Conservation (phyloP, 2,888 invertebrate species). For the Imbricaverruca yamaguchii region DNA sequence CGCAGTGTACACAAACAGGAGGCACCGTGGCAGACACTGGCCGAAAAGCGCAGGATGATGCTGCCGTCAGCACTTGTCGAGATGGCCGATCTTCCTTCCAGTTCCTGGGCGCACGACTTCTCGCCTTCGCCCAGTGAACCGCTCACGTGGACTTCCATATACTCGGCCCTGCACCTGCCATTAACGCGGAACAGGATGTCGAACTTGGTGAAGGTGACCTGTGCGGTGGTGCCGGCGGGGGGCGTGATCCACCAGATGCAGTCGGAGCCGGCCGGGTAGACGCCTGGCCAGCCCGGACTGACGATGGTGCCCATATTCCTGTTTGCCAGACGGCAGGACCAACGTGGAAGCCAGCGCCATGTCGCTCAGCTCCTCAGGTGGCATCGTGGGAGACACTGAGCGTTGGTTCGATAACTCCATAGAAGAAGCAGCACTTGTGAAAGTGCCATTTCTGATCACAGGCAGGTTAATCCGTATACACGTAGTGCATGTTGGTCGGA, state of each 20-base stretch:
- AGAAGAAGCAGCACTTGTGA: too few species aligned
- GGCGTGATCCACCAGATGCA: not conserved
- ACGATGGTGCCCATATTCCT: not conserved
- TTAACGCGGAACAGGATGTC: not conserved
- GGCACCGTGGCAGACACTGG: not conserved
- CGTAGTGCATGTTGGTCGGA: too few species aligned
- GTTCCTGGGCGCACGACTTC: not conserved
- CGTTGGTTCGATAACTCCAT: too few species aligned
- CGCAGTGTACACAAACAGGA: too few species aligned
- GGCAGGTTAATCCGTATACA: too few species aligned
- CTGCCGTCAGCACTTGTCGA: not conserved
- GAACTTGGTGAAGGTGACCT: not conserved
- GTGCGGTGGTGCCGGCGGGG: not conserved
- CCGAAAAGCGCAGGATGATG: not conserved
- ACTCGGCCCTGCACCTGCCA: not conserved
- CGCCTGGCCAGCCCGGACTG: not conserved
- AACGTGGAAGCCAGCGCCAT: too few species aligned
- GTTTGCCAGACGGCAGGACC: too few species aligned
- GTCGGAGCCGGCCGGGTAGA: not conserved
- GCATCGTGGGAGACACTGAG: too few species aligned
- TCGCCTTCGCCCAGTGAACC: not conserved
- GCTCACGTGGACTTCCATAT: not conserved
- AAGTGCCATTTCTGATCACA: too few species aligned
- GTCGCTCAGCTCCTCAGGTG: too few species aligned
- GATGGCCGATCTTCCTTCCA: not conserved